Evolutionary conservation across 37 sponge, comb jelly and placozoan genomes (phyloP).

Genomic region (Tethya wilhelma): DNA sequence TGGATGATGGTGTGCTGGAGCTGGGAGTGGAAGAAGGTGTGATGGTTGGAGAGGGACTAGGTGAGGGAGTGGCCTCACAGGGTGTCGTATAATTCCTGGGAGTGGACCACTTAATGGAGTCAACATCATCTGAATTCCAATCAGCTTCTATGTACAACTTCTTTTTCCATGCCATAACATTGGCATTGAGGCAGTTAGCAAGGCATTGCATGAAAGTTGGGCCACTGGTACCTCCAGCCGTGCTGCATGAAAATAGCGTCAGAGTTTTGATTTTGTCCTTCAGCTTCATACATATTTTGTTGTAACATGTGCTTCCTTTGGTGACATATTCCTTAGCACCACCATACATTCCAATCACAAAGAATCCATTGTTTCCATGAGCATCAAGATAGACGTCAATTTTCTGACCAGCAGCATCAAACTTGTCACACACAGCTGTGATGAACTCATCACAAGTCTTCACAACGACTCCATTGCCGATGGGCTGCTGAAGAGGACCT

Average conservation of each 20-base stretch:
- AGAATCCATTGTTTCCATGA: neutral
- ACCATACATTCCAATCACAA: neutral
- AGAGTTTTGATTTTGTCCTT: constrained; percentile 14
- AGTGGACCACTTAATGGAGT: neutral
- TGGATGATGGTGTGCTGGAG: neutral
- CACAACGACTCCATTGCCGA: neutral
- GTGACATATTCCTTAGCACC: neutral
- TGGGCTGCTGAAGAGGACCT: neutral
- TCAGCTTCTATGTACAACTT: no score
- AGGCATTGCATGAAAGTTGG: no score
- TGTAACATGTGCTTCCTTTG: neutral
- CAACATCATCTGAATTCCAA: neutral
- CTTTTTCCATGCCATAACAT: no score
- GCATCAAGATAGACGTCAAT: constrained; percentile 1
- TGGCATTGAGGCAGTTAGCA: no score
- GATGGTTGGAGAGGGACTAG: neutral
- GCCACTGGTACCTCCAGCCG: no score
- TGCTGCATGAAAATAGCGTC: no score
- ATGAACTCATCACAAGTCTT: constrained; percentile 13
- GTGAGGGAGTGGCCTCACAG: neutral
- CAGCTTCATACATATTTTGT: neutral
- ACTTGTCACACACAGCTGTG: neutral
- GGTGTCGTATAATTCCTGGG: neutral
- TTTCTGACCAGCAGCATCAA: neutral
- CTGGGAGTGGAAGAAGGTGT: neutral